Evolutionary conservation across 2,113 vertebrate genomes (phyloP).

Genomic region (Platysteira castanea): DNA sequence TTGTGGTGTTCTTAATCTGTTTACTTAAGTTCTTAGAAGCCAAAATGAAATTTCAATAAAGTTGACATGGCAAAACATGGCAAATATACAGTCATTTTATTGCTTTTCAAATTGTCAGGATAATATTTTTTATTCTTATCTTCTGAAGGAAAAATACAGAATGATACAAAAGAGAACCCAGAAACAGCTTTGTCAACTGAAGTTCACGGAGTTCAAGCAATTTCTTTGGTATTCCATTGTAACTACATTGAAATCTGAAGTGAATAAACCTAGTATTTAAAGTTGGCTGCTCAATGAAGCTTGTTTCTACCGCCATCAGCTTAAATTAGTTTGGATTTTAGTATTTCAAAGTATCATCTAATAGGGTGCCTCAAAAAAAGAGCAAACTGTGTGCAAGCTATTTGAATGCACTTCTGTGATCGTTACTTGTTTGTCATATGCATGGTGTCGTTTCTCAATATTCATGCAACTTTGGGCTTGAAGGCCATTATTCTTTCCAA

Average conservation of each 20-base stretch:
- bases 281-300: background rate
- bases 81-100: background rate
- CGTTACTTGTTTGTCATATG: background rate
- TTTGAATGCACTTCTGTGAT: background rate
- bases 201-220: background rate
- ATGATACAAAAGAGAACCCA: background rate
- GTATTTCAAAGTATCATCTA: background rate
- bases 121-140: background rate
- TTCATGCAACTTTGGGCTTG: background rate
- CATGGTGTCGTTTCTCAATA: background rate
- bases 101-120: background rate
- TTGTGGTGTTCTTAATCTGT: constrained; percentile 28
- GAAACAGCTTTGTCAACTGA: background rate
- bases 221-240: background rate
- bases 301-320: background rate
- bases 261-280: background rate
- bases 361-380: background rate
- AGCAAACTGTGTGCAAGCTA: background rate
- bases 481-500: background rate
- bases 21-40: constrained; percentile 42
- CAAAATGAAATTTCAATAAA: background rate
- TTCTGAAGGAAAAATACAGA: background rate
- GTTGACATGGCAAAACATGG: background rate
- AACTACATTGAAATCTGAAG: background rate
- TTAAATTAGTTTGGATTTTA: background rate